Percentiles rank a stretch among this genome's conserved stretches.
Evolutionary conservation across 2,797 vertebrate genomes (phyloP).

Genomic region (Aselliscus stoliczkanus): DNA sequence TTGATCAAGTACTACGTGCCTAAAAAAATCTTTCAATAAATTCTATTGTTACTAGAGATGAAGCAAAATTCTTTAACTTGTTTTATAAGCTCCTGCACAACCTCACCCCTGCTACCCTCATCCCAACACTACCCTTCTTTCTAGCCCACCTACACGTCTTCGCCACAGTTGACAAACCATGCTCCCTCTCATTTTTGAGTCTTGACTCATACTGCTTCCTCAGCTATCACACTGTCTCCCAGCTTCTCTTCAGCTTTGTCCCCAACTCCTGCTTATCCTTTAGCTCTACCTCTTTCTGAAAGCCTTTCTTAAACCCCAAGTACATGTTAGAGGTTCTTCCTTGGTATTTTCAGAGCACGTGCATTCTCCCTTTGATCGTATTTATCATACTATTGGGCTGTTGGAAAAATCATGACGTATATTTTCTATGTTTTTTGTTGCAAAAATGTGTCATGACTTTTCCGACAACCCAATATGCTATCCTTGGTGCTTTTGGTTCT

Average conservation of each 20-base stretch:
- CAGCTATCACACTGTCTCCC: not conserved
- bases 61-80: not conserved
- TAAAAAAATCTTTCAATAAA: not conserved
- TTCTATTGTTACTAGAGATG: not conserved
- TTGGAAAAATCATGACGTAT: too few relatives aligned
- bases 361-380: not conserved
- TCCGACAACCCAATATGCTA: too few relatives aligned
- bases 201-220: not conserved
- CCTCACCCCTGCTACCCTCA: not conserved
- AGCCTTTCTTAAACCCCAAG: not conserved
- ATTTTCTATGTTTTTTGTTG: too few relatives aligned
- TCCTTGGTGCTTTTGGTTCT: not conserved
- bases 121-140: not conserved
- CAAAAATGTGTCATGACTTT: too few relatives aligned
- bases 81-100: not conserved
- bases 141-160: not conserved
- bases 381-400: not conserved
- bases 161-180: not conserved
- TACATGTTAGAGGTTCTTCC: not conserved
- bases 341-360: not conserved
- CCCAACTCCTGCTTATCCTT: not conserved
- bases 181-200: not conserved
- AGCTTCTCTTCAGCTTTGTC: not conserved
- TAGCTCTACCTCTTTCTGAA: not conserved
- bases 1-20: not conserved